Evolutionary conservation across 1,140 invertebrate genomes (phyloP).

Genomic region (Planococcus citri): DNA sequence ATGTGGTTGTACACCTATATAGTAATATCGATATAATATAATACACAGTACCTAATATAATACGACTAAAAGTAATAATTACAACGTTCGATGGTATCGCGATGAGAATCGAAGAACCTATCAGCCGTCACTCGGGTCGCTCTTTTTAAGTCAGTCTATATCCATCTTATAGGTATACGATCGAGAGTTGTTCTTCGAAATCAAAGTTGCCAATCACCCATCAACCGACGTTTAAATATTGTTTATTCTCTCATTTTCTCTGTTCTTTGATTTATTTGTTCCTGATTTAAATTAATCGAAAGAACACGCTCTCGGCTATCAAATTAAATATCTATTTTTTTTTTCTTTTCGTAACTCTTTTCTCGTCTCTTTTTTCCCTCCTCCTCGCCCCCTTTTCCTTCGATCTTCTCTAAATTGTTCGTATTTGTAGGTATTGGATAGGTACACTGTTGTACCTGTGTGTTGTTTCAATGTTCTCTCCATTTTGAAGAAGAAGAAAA

Average conservation of each 20-base stretch:
- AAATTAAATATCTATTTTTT: slow-evolving; percentile 18
- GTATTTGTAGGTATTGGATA: too few relatives aligned
- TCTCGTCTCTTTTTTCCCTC: too few relatives aligned
- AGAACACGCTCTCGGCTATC: slow-evolving; percentile 13
- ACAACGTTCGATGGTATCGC: slow-evolving; percentile 14
- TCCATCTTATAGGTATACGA: too few relatives aligned
- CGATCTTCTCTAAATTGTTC: too few relatives aligned
- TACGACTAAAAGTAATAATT: slow-evolving; percentile 20
- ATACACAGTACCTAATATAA: slow-evolving; percentile 11
- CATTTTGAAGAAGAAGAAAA: too few relatives aligned
- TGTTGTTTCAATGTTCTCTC: too few relatives aligned
- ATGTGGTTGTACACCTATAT: not conserved
- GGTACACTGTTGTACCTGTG: too few relatives aligned
- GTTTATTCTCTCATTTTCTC: slow-evolving; percentile 15
- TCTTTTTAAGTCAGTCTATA: not conserved
- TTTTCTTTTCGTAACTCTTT: not conserved
- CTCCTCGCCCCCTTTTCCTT: not conserved
- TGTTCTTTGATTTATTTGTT: slow-evolving; percentile 20
- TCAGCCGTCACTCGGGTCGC: slow-evolving; percentile 16
- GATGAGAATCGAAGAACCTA: slow-evolving; percentile 20
- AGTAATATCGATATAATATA: slow-evolving; percentile 18
- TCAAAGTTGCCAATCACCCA: slow-evolving; percentile 17
- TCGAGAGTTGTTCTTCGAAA: slow-evolving; percentile 7
- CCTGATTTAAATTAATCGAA: slow-evolving; percentile 19
- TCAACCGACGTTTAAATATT: slow-evolving; percentile 19